These are phyloP conservation scores for Thera britannica DNA, from an alignment of 2,888 invertebrate genomes.

Conservation along the genomic window DNA sequence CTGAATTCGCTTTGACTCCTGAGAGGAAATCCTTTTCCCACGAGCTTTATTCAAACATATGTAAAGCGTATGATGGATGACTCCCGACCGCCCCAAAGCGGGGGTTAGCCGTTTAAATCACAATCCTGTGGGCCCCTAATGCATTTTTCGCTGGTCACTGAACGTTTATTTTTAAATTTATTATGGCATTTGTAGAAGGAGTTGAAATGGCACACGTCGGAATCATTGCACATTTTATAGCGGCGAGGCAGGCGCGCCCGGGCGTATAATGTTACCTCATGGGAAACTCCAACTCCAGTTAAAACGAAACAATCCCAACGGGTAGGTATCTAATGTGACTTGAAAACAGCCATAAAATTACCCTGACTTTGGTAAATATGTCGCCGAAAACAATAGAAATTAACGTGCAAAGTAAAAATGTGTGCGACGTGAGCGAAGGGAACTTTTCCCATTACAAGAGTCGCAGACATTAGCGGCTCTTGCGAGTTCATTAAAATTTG, in stretches of 20 bases:
- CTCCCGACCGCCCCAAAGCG: conserved; percentile 68
- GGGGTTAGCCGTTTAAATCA: conserved; percentile 81
- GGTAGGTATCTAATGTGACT: conserved; percentile 50
- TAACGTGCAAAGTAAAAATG: conserved; percentile 61
- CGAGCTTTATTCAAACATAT: conserved; percentile 86
- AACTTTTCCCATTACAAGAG: conserved; percentile 82
- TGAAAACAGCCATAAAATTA: conserved; percentile 47
- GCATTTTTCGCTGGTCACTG: conserved; percentile 78
- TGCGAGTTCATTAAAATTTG: conserved; percentile 84
- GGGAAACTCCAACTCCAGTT: conserved; percentile 38
- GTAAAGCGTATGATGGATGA: conserved; percentile 86
- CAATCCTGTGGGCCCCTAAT: conserved; percentile 74
- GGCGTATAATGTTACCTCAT: conserved; percentile 64
- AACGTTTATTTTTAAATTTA: conserved; percentile 71
- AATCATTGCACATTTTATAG: conserved; percentile 79
- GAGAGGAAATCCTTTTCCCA: conserved; percentile 85
- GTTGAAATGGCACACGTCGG: conserved; percentile 76
- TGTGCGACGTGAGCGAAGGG: conserved; percentile 41
- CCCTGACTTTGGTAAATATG: conserved; percentile 61
- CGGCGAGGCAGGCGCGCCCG: conserved; percentile 49
- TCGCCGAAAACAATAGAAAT: conserved; percentile 62
- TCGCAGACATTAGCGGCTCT: conserved; percentile 81
- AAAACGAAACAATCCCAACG: conserved; percentile 55
- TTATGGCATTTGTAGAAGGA: conserved; percentile 77
- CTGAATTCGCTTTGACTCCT: conserved; percentile 78